Evolutionary conservation across 2,888 invertebrate genomes (phyloP), one percentile per base, ranked within the genome.

Genomic region (Thera britannica): DNA sequence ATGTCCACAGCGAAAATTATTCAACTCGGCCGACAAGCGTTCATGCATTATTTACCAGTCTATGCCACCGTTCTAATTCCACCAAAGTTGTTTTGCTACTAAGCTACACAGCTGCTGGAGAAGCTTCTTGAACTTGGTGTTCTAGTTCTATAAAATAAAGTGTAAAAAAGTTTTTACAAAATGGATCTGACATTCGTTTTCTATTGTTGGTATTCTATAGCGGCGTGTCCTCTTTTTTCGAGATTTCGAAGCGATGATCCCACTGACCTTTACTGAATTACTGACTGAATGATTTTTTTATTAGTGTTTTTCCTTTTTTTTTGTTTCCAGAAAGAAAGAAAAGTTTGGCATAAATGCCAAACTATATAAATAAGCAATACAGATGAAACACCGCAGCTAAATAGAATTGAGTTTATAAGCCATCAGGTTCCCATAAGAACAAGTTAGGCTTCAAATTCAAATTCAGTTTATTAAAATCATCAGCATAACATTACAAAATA

Each of bases 41-140:
- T 82, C 80, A 81, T 85, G 80, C 77, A 83, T 85, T 83, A 86
- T 86, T 84, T 80, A 85, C 78, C 71, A 68, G 51, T 57, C 68
- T 35, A 52, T 54, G 57, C 62, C 60, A 65, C 62, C 2, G 61
- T 58, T 67, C 58, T 68, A 62, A 65, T 65, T 64, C 64, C 34
- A 65, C 62, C 62, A 52, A 61, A 49, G 58, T 61, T 64, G 60
- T 67, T 70, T 70, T 62, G 64, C 56, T 64, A 38, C 49, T 58
- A 48, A 60, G 46, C 7, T 35, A 23, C 2, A 41, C 5, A 23
- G 34, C 34, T 23, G 3, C 9, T 35, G 11, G 9, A 54, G 38
- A 48, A 58, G 64, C 60, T 57, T 54, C 41, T 41, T 62, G n/a
- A 9, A 62, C 41, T 58, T 57, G 6, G 57, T 35, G 55, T 8